Evolutionary conservation across 2,113 vertebrate species (phyloP).

Genomic region (Apus apus): DNA sequence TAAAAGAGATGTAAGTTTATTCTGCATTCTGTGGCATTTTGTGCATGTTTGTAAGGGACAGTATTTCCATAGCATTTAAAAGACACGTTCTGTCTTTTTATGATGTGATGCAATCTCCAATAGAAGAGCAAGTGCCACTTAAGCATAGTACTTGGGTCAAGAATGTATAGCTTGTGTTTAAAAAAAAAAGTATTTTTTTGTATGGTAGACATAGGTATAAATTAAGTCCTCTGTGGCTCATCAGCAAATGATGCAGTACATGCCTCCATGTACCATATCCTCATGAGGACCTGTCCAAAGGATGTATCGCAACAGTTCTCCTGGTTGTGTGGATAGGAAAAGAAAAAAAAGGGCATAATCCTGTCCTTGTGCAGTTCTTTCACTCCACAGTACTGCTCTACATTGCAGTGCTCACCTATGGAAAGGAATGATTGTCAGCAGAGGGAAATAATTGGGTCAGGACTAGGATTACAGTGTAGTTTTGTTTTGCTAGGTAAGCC

Average conservation of each 20-base stretch:
- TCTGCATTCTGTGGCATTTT: neutral
- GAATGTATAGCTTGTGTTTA: neutral
- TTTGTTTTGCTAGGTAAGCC: neutral
- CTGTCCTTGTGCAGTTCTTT: neutral
- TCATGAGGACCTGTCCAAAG: neutral
- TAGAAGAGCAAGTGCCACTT: neutral
- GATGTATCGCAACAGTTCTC: neutral
- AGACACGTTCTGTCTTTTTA: neutral
- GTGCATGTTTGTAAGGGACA: neutral
- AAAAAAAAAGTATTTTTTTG: neutral
- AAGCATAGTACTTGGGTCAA: neutral
- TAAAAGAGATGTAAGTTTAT: neutral
- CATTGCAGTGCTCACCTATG: neutral
- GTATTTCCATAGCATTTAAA: neutral
- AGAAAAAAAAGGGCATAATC: neutral
- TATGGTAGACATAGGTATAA: neutral
- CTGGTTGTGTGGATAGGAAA: neutral
- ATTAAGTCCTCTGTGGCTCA: neutral
- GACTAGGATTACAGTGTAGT: neutral
- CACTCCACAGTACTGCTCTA: neutral
- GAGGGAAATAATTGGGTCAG: slow-evolving; percentile 7
- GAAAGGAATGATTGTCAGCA: neutral
- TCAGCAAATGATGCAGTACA: neutral
- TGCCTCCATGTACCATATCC: neutral
- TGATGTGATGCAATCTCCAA: neutral